Conservation (phyloP, 2,888 invertebrate genomes). For the Eupithecia centaureata region DNA sequence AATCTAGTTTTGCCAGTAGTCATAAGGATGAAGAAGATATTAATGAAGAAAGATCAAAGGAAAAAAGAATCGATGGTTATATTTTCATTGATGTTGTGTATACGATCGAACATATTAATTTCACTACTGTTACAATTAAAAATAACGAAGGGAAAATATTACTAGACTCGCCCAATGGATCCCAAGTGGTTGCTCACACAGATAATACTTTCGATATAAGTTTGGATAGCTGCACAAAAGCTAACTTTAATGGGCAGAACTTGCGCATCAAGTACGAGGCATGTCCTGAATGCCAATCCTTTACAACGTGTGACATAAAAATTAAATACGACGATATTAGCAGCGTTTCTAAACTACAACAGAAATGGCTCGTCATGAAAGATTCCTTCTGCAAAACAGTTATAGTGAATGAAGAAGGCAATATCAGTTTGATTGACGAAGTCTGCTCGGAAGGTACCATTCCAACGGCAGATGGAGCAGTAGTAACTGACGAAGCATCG, state of each 20-base stretch:
- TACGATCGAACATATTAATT: constrained; percentile 79
- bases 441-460: constrained; percentile 46
- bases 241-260: constrained; percentile 64
- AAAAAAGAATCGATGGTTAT: constrained; percentile 63
- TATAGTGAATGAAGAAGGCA: constrained; percentile 68
- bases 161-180: constrained; percentile 69
- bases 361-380: constrained; percentile 67
- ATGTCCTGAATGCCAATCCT: constrained; percentile 62
- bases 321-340: constrained; percentile 53
- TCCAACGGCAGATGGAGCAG: constrained; percentile 42
- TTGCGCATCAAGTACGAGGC: constrained; percentile 65
- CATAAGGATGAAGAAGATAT: constrained; percentile 44
- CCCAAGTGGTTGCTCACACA: constrained; percentile 55
- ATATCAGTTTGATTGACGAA: constrained; percentile 57
- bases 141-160: constrained; percentile 61
- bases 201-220: constrained; percentile 62
- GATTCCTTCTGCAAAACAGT: constrained; percentile 70
- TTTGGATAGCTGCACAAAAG: constrained; percentile 65
- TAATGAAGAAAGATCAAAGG: constrained; percentile 47
- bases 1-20: constrained; percentile 35
- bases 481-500: constrained; percentile 35
- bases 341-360: constrained; percentile 51
- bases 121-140: constrained; percentile 78
- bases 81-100: constrained; percentile 64
- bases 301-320: constrained; percentile 63